These are phyloP conservation scores for Morphnarchus princeps DNA, from an alignment of 2,113 vertebrate species.

Conservation along the genomic window DNA sequence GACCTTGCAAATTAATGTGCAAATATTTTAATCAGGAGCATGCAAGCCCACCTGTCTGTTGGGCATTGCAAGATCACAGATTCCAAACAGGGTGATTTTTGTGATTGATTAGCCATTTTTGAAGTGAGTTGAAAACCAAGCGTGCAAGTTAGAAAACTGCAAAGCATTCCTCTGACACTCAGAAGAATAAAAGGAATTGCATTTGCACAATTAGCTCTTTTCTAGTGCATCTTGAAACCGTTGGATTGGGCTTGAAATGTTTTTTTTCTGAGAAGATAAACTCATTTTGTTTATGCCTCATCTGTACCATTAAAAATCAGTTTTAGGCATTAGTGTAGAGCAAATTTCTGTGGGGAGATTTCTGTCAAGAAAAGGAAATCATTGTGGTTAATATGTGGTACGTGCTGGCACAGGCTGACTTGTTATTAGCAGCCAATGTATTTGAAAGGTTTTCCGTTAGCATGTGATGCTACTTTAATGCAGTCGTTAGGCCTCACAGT, in stretches of 20 bases:
- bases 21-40: background rate
- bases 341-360: background rate
- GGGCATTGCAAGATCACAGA: background rate
- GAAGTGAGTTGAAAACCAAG: background rate
- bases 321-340: background rate
- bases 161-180: background rate
- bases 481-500: background rate
- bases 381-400: slow-evolving; percentile 12
- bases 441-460: background rate
- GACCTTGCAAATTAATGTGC: background rate
- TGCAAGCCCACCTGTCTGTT: background rate
- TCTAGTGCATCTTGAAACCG: background rate
- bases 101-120: background rate
- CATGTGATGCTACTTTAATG: background rate
- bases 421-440: background rate
- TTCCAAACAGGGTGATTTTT: background rate
- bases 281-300: background rate
- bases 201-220: background rate
- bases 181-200: background rate
- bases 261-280: background rate
- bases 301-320: background rate
- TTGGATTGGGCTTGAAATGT: background rate
- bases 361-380: background rate
- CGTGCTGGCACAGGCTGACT: background rate
- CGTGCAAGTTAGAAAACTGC: background rate